Evolutionary conservation across 2,113 vertebrate species (phyloP).

Genomic region (Morone saxatilis): DNA sequence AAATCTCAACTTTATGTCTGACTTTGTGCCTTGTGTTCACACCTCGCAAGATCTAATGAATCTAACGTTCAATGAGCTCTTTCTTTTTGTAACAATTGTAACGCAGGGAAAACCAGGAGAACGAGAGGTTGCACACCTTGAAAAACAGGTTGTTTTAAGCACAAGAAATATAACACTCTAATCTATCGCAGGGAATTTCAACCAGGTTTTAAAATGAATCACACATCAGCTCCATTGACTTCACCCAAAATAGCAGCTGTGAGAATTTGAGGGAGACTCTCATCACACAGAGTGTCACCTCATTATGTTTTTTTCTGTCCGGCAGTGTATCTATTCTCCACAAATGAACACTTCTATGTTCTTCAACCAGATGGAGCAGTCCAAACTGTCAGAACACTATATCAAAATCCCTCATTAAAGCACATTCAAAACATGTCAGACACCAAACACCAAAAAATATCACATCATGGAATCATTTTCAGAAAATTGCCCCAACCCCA

Average conservation of each 20-base stretch:
- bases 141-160: background rate
- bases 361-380: background rate
- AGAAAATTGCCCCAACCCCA: background rate
- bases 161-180: background rate
- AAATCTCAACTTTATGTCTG: background rate
- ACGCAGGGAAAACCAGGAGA: too few relatives aligned
- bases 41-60: too few relatives aligned
- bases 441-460: conserved; percentile 15
- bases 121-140: background rate
- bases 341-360: conserved; percentile 15
- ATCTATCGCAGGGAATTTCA: background rate
- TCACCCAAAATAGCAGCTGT: conserved; percentile 39
- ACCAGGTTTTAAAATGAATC: conserved; percentile 18
- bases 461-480: conserved; percentile 14
- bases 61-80: too few relatives aligned
- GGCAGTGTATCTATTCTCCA: background rate
- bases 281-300: conserved; percentile 30
- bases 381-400: conserved; percentile 36
- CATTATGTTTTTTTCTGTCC: conserved; percentile 1
- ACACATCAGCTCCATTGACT: conserved; percentile 25
- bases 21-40: too few relatives aligned
- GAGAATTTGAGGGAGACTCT: conserved; percentile 13
- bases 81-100: too few relatives aligned
- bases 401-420: conserved; percentile 27
- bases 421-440: conserved; percentile 23